These are phyloP conservation scores for Cephus rjabovi DNA, from an alignment of 2,888 invertebrate species.

Conservation along the genomic window DNA sequence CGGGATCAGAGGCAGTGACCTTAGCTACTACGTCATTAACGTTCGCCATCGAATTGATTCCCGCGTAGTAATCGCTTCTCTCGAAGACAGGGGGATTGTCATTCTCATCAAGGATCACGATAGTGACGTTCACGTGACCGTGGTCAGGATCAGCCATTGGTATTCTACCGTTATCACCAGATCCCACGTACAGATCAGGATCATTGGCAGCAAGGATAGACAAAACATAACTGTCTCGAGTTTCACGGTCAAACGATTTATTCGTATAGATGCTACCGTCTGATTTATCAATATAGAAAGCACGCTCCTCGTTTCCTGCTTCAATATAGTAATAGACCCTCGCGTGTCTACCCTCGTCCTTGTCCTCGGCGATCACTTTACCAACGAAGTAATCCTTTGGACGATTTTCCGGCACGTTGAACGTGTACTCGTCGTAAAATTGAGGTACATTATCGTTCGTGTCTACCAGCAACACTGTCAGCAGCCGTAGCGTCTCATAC, in stretches of 20 bases:
- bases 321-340: conserved; percentile 87
- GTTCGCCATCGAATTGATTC: conserved; percentile 82
- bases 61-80: conserved; percentile 75
- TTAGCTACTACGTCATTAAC: conserved; percentile 80
- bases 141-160: conserved; percentile 68
- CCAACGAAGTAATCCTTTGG: conserved; percentile 68
- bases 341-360: conserved; percentile 84
- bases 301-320: conserved; percentile 79
- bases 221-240: conserved; percentile 78
- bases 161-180: conserved; percentile 52
- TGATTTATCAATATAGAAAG: conserved; percentile 83
- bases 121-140: conserved; percentile 78
- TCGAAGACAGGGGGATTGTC: conserved; percentile 86
- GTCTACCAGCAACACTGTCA: conserved; percentile 82
- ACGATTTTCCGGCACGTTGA: conserved; percentile 79
- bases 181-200: conserved; percentile 76
- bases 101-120: conserved; percentile 84
- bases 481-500: conserved; percentile 81
- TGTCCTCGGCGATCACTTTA: conserved; percentile 79
- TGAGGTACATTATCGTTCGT: conserved; percentile 85
- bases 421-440: conserved; percentile 78
- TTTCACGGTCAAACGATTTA: conserved; percentile 85
- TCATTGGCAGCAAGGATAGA: conserved; percentile 88
- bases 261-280: conserved; percentile 85
- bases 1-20: conserved; percentile 85